Base-by-base conservation (phyloP, 2,797 vertebrate genomes). In the Merluccius polli region DNA sequence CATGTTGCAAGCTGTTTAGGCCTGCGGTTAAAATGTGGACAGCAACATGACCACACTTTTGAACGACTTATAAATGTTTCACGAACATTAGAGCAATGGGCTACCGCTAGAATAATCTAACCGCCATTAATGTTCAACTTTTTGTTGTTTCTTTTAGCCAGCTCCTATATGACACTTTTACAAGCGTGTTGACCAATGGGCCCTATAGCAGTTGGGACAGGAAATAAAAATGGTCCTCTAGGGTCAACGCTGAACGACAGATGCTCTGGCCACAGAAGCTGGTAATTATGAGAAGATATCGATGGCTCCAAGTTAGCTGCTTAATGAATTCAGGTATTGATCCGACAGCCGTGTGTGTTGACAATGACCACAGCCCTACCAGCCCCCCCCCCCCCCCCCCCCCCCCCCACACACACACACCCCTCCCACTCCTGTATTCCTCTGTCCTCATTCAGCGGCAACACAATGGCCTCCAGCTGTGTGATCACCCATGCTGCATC, bases 241-340 rank as follows among this genome's bases (percentile, higher is more conserved):
- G 86, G 83, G 79, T 84, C 83, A 85, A 48, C 15, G 5, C 13
- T 76, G 77, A 74, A 84, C 27, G 27, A 79, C 91, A 90, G 86
- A 87, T 92, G 89, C 83, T 85, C 76, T 81, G 35, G 65, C 73
- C 77, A 80, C 73, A 80, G 75, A 90, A 88, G 33, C 82, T 86
- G 74, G 82, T 92, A 87, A 92, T 92, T 91, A 90, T 90, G 82
- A 90, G 67, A 73, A 85, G 83, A 86, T 93, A 93, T 93, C 86
- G 92, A 93, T 85, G 88, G 81, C 73, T 80, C 75, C 72, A 81
- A 77, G 84, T 93, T 90, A 91, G 91, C 91, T 91, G 90, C 84
- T 86, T 91, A 93, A 92, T 92, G 87, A 92, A 93, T 92, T 92
- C 89, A 90, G 76, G 78, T 94, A 95, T 95, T 90, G 93, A 95